Evolutionary conservation across 2,888 invertebrate species (phyloP), one percentile per base, ranked within the genome.

Genomic region (Zelleria hepariella): DNA sequence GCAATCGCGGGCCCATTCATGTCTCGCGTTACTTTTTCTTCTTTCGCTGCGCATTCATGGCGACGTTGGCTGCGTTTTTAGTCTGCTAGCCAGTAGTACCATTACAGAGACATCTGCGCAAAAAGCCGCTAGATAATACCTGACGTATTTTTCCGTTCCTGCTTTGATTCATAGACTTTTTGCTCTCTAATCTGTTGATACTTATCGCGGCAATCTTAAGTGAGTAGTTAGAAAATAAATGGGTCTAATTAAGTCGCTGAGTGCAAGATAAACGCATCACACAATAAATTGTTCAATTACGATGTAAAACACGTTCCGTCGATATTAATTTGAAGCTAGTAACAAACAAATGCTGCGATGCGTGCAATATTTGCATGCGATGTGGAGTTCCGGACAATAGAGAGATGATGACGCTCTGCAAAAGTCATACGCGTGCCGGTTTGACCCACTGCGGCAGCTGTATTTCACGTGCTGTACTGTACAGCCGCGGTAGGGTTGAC

Each of bases 1-100:
- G 64, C 69, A 74, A 78, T 75, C 75, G 69, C 64, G 61, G 64
- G 67, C 65, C 71, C 67, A 72, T 78, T 74, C 74, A 76, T 66
- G 72, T 67, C 65, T 58, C 59, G 64, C 60, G 63, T 61, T 67
- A 70, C 68, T 72, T 72, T 66, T 63, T 64, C 68, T 62, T 52
- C 24, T 57, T 20, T 47, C 51, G 10, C 49, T 42, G 32, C 32
- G 58, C 49, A 60, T 60, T 64, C 70, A 67, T 73, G 72, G 70
- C 54, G 25, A n/a, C 54, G 24, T 58, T 60, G 71, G 70, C 55
- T 25, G 53, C 53, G 23, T 57, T 60, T 58, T 23, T 53, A 18
- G 32, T 52, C 57, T 60, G 59, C 60, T 58, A n/a, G n/a, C n/a
- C n/a, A n/a, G n/a, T n/a, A n/a, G n/a, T n/a, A 61, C 59, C 57